Evolutionary conservation across 2,113 vertebrate species (phyloP).

Genomic region (Elachura formosa): DNA sequence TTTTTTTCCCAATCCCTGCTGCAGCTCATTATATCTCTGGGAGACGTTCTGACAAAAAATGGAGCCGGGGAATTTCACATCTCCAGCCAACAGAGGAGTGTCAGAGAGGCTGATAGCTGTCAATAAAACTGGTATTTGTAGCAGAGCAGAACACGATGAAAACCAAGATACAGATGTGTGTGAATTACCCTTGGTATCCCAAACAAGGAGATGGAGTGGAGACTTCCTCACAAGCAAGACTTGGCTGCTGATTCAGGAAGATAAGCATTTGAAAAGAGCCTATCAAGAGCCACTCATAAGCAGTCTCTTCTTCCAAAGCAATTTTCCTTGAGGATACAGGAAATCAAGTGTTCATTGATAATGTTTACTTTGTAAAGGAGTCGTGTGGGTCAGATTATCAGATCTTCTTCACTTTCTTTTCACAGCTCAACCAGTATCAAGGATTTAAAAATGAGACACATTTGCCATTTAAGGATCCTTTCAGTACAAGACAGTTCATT

Average conservation of each 20-base stretch:
- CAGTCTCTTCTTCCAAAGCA: neutral
- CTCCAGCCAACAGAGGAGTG: neutral
- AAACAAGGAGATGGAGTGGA: neutral
- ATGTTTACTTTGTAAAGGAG: conserved; percentile 12
- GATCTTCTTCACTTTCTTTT: neutral
- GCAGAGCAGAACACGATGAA: neutral
- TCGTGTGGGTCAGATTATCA: conserved; percentile 1
- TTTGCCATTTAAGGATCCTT: neutral
- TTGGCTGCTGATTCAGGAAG: conserved; percentile 4
- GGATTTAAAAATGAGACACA: neutral
- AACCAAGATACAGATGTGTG: neutral
- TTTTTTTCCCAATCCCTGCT: neutral
- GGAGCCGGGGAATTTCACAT: neutral
- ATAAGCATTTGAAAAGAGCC: conserved; percentile 38
- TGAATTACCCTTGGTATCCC: conserved; percentile 13
- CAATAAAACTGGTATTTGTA: conserved; percentile 6
- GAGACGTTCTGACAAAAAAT: neutral
- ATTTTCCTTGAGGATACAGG: conserved; percentile 34
- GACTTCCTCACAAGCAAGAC: neutral
- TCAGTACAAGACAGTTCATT: neutral
- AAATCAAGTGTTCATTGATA: conserved; percentile 39
- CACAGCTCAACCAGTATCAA: neutral
- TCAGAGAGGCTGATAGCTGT: neutral
- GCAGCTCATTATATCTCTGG: neutral
- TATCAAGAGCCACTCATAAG: conserved; percentile 12